Conservation (phyloP, 1,140 invertebrate genomes). For the Listronotus oregonensis region DNA sequence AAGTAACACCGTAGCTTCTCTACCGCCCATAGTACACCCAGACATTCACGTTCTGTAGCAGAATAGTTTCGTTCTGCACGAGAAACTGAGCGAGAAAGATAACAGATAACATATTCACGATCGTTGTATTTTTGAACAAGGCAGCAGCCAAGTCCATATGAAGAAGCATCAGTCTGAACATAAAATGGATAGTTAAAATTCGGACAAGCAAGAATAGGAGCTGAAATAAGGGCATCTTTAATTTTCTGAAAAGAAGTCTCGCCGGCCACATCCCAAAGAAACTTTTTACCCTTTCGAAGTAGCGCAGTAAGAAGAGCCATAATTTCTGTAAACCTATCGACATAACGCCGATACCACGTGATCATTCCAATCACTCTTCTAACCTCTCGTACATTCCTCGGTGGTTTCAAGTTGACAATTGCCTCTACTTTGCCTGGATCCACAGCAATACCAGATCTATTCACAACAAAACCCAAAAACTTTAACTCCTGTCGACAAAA, state of each 20-base stretch:
- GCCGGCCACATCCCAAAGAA: too few species aligned
- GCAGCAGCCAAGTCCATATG: slow-evolving; percentile 38
- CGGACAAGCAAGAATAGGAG: too few species aligned
- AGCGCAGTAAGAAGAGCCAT: too few species aligned
- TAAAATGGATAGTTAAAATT: slow-evolving; percentile 46
- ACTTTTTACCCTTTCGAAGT: too few species aligned
- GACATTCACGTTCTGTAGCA: slow-evolving; percentile 57
- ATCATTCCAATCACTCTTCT: too few species aligned
- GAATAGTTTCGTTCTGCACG: slow-evolving; percentile 55
- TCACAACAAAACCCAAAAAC: slow-evolving; percentile 17
- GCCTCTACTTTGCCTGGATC: slow-evolving; percentile 17
- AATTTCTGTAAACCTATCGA: too few species aligned
- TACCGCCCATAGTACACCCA: slow-evolving; percentile 58
- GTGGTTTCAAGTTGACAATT: slow-evolving; percentile 45
- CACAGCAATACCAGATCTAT: not conserved
- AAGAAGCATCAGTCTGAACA: slow-evolving; percentile 44
- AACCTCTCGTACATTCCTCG: too few species aligned
- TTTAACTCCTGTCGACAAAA: not conserved
- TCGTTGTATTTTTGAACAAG: slow-evolving; percentile 23
- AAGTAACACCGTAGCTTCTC: slow-evolving; percentile 56
- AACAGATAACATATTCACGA: slow-evolving; percentile 23
- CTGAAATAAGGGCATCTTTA: too few species aligned
- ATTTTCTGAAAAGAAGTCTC: too few species aligned
- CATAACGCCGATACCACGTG: too few species aligned
- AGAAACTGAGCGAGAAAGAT: slow-evolving; percentile 19